Evolutionary conservation across 2,113 vertebrate species (phyloP).

Genomic region (Antennarius striatus): DNA sequence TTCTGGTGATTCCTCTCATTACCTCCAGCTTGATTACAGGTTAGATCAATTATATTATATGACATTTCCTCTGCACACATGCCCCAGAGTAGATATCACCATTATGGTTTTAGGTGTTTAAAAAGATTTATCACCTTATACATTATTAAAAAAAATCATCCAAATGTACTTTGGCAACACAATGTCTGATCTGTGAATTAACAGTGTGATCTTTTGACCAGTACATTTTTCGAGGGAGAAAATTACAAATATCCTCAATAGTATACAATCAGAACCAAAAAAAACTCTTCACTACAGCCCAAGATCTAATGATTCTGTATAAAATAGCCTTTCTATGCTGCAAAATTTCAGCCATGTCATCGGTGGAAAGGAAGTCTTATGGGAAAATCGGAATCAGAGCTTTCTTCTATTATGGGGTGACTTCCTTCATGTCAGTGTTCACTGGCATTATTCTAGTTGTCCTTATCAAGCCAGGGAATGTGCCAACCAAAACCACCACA

Average conservation of each 20-base stretch:
- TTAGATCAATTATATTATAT: background rate
- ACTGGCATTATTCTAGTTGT: slow-evolving; percentile 82
- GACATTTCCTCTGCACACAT: background rate
- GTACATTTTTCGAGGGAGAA: background rate
- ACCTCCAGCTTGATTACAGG: slow-evolving; percentile 32
- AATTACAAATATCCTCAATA: background rate
- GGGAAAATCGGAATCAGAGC: slow-evolving; percentile 64
- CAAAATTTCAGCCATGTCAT: slow-evolving; percentile 6
- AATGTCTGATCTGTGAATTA: too few relatives aligned
- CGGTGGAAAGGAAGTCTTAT: slow-evolving; percentile 7
- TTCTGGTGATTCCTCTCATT: slow-evolving; percentile 29
- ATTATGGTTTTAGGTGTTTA: too few relatives aligned
- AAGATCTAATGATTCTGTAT: too few relatives aligned
- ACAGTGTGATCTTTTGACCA: background rate
- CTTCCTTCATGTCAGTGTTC: slow-evolving; percentile 70
- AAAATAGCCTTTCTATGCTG: background rate
- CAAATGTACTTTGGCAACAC: too few relatives aligned
- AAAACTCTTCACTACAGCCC: background rate
- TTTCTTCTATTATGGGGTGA: slow-evolving; percentile 82
- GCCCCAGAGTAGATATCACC: too few relatives aligned
- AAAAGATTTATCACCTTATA: too few relatives aligned
- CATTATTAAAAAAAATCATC: too few relatives aligned
- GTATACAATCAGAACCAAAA: background rate
- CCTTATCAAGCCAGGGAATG: slow-evolving; percentile 19
- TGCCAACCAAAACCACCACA: slow-evolving; percentile 12